These are phyloP conservation scores for Lordiphosa andalusiaca DNA, from an alignment of 2,888 invertebrate species.

Conservation along the genomic window DNA sequence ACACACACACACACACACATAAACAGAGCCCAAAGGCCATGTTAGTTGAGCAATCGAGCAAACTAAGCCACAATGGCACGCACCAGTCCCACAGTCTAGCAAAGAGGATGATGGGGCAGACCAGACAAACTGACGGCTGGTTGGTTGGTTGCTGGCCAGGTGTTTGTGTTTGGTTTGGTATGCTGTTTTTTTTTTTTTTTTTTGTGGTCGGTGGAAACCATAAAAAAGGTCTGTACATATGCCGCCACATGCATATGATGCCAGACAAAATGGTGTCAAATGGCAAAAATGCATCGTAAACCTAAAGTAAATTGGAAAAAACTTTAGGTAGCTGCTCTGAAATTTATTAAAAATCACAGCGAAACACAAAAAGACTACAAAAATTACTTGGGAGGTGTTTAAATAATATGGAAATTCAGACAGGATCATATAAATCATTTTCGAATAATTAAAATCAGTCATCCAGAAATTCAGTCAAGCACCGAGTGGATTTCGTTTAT, in stretches of 20 bases:
- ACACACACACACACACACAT: constrained; percentile 2
- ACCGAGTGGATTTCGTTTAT: too few relatives aligned
- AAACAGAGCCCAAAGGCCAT: constrained; percentile 32
- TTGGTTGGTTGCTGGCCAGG: constrained; percentile 26
- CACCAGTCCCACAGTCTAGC: constrained; percentile 44
- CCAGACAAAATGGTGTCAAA: constrained; percentile 71
- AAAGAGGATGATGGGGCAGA: constrained; percentile 5
- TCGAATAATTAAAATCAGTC: too few relatives aligned
- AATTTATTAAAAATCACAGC: constrained; percentile 14
- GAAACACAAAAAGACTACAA: neutral
- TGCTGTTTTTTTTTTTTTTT: constrained; percentile 3
- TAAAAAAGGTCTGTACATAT: constrained; percentile 46
- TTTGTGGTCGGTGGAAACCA: constrained; percentile 52
- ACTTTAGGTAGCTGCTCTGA: constrained; percentile 28
- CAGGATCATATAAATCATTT: too few relatives aligned
- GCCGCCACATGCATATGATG: constrained; percentile 28
- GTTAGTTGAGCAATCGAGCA: constrained; percentile 68
- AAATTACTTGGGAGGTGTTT: too few relatives aligned
- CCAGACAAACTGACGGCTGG: constrained; percentile 1
- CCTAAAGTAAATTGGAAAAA: constrained; percentile 44
- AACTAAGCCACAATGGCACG: constrained; percentile 57
- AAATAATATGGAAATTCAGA: too few relatives aligned
- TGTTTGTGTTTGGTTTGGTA: constrained; percentile 46
- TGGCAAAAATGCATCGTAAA: constrained; percentile 65
- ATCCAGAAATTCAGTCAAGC: too few relatives aligned